Conservation (phyloP, 2,797 vertebrate genomes). For the Gambusia yucatana region DNA sequence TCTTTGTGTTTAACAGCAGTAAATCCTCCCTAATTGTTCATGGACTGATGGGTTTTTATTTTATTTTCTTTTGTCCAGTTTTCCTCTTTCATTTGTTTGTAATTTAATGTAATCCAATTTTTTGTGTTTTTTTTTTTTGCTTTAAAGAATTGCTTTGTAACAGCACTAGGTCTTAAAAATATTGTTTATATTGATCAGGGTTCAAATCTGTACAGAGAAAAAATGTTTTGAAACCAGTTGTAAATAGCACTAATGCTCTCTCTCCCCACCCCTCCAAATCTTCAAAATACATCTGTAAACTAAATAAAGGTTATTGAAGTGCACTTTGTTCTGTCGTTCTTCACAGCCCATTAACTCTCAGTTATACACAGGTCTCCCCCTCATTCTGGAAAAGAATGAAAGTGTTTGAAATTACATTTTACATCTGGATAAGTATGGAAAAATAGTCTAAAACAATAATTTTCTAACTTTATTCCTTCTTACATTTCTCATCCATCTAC, state of each 20-base stretch:
- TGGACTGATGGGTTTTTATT: conserved; percentile 67
- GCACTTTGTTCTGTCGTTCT: conserved; percentile 54
- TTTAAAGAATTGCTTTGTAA: conserved; percentile 91
- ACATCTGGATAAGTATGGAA: background rate
- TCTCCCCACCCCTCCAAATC: conserved; percentile 81
- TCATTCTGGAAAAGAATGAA: background rate
- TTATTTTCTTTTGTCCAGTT: conserved; percentile 63
- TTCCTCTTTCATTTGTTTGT: conserved; percentile 82
- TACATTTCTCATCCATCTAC: background rate
- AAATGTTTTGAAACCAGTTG: conserved; percentile 91
- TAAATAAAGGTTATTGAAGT: conserved; percentile 95
- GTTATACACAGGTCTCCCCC: background rate
- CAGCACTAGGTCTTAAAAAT: conserved; percentile 90
- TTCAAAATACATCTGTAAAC: conserved; percentile 95
- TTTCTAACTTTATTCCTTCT: background rate
- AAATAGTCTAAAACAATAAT: background rate
- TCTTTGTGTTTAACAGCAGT: conserved; percentile 85
- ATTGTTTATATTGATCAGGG: conserved; percentile 97
- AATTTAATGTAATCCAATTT: conserved; percentile 86
- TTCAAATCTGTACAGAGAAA: conserved; percentile 96
- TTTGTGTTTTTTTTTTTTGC: conserved; percentile 64
- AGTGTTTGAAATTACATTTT: background rate
- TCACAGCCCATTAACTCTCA: conserved; percentile 12
- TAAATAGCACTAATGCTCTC: conserved; percentile 98
- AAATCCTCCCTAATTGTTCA: conserved; percentile 79